Base-by-base conservation (phyloP, 1,140 invertebrate species). In the Bombus waltoni region DNA sequence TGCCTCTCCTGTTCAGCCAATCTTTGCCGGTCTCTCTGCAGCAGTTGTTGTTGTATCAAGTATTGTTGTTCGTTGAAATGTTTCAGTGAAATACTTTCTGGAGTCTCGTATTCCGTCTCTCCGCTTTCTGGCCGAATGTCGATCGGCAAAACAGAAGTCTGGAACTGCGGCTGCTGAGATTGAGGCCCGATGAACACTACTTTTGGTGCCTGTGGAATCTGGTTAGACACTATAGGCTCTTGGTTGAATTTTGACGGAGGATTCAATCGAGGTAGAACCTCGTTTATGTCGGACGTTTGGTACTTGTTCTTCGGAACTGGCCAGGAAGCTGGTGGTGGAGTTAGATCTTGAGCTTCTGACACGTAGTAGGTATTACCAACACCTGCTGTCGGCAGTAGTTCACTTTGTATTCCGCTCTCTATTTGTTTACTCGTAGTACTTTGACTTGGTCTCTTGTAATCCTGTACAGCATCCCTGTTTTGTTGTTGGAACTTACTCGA, bases 51-150 rank as follows among this genome's bases (percentile, higher is more conserved):
- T 78, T 95, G 94, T 0, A 95, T 72, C 59, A 94, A 68, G 44
- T 93, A 95, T 68, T 95, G 94, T 71, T 95, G 94, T 81, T 95
- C 94, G 81, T 95, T 95, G 71, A 93, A 95, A 73, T 95, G 94
- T 65, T 94, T 95, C 70, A 95, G 81, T 0, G 94, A 94, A 42
- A 95, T 90, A 59, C 94, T 95, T 82, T 95, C 94, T 0, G 94
- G 94, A 0, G 94, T 95, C 83, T 94, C 94, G 74, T 94, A 94
- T 32, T 94, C 91, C 5, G 89, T 84, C 72, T 94, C 87, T 8
- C 86, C 35, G 1, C 90, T 92, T 28, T 91, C 91, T 8, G 93
- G 91, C 75, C 93, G 91, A 11, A 93, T 89, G 35, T 91, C 93
- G 6, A 94, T 66, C 2, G 94, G 94, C 15, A 92, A 90, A 1